Evolutionary conservation across 2,888 invertebrate species (phyloP).

Genomic region (Lamproptera curius): DNA sequence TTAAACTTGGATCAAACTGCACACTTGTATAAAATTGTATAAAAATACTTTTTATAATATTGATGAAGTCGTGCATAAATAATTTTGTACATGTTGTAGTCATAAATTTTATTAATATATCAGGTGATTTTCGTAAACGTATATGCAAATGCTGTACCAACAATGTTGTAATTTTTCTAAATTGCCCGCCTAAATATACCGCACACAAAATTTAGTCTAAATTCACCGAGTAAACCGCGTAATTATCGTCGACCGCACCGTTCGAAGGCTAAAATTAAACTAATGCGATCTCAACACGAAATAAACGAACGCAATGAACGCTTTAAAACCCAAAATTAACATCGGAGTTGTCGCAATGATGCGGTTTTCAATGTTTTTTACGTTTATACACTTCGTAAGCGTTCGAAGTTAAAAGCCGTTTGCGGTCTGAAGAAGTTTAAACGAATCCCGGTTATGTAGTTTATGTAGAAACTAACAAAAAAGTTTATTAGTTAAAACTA

Average conservation of each 20-base stretch:
- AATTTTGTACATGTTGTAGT: no score
- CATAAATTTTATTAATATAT: no score
- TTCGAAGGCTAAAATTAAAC: conserved; percentile 54
- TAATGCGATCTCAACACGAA: conserved; percentile 54
- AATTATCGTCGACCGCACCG: conserved; percentile 57
- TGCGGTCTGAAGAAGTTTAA: neutral
- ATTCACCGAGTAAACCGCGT: conserved; percentile 55
- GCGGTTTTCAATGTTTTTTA: conserved; percentile 23
- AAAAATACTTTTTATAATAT: no score
- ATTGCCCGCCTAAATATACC: conserved; percentile 31
- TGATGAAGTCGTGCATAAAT: no score
- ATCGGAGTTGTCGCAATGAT: conserved; percentile 26
- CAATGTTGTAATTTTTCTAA: no score
- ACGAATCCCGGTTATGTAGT: no score
- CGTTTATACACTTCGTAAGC: conserved; percentile 10
- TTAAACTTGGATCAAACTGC: no score
- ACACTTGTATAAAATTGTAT: no score
- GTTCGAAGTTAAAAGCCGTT: neutral
- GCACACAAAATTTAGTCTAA: conserved; percentile 46
- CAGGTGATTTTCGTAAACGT: no score
- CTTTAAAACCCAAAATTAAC: conserved; percentile 39
- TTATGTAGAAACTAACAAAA: no score
- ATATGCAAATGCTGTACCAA: no score
- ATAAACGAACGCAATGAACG: conserved; percentile 44
- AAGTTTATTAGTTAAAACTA: no score